A percentile compares a stretch with the other conserved stretches of the same genome.
These are phyloP conservation scores for Platyrinchus mystaceus DNA, from an alignment of 2,797 vertebrate species.

Conservation along the genomic window DNA sequence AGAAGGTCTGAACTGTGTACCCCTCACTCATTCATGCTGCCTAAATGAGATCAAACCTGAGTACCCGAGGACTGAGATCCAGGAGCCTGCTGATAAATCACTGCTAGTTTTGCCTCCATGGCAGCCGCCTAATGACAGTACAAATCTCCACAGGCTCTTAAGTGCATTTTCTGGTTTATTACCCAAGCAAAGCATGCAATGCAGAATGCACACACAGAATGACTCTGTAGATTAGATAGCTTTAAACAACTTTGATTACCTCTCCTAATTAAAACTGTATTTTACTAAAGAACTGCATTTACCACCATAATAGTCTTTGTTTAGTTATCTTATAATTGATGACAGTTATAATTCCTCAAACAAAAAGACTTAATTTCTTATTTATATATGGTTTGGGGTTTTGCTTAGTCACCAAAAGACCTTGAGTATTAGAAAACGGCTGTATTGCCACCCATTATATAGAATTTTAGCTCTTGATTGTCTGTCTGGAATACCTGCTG, in stretches of 20 bases:
- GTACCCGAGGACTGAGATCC: background rate
- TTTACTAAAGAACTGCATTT: slow-evolving; percentile 30
- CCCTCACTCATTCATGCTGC: background rate
- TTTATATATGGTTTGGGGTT: background rate
- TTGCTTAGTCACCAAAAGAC: background rate
- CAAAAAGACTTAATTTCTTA: background rate
- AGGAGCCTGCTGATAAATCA: slow-evolving; percentile 7
- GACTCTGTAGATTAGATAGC: background rate
- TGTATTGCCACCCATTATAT: background rate
- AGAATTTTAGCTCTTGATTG: background rate
- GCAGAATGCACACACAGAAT: background rate
- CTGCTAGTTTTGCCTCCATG: slow-evolving; percentile 24
- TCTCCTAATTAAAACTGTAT: slow-evolving; percentile 47
- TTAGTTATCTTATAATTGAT: background rate
- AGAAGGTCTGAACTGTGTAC: background rate
- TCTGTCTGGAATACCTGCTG: background rate
- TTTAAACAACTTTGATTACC: slow-evolving; percentile 22
- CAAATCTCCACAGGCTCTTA: background rate
- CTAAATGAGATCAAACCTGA: background rate
- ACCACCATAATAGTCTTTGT: background rate
- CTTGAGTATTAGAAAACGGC: background rate
- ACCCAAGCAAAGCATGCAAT: background rate
- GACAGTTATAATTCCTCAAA: background rate
- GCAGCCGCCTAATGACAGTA: slow-evolving; percentile 16
- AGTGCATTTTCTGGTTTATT: slow-evolving; percentile 21